Percentiles rank a stretch among this genome's conserved stretches.
Conservation (phyloP, 2,888 invertebrate species). For the Capitulum mitella region DNA sequence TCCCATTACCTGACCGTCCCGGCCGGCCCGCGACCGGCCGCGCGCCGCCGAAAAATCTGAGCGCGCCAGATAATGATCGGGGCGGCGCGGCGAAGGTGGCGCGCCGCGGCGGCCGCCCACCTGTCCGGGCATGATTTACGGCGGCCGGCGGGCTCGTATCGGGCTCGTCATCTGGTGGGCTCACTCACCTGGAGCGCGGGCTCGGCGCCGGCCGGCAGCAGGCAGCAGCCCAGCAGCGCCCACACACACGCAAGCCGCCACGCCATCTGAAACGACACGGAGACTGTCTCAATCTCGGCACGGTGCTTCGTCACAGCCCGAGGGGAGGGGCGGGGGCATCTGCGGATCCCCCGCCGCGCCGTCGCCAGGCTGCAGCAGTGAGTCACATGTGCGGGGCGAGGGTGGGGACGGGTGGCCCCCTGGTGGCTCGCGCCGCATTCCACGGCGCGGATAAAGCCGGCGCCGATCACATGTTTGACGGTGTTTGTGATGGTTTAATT, state of each 20-base stretch:
- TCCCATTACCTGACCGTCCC: too few species aligned
- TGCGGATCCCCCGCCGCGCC: too few species aligned
- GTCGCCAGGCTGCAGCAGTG: too few species aligned
- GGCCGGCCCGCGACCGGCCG: too few species aligned
- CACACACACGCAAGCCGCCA: too few species aligned
- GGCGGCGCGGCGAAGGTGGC: not conserved
- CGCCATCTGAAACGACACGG: constrained; percentile 1
- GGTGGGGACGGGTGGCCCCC: too few species aligned
- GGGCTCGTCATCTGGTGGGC: not conserved
- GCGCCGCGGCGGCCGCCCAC: not conserved
- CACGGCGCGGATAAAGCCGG: not conserved
- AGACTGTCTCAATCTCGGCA: not conserved
- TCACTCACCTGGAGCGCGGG: not conserved
- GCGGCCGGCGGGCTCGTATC: not conserved
- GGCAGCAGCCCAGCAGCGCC: not conserved
- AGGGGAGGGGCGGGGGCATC: too few species aligned
- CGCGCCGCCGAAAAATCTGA: not conserved
- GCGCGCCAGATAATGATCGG: not conserved
- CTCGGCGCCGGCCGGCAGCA: not conserved
- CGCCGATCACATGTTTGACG: not conserved
- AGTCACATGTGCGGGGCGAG: too few species aligned
- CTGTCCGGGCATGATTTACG: not conserved
- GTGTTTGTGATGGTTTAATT: constrained; percentile 13
- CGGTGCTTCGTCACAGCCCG: not conserved
- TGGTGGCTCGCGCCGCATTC: not conserved